A percentile compares a stretch with the other conserved stretches of the same genome.
Conservation (phyloP, 1,140 invertebrate genomes). For the Saxidomus purpurata region DNA sequence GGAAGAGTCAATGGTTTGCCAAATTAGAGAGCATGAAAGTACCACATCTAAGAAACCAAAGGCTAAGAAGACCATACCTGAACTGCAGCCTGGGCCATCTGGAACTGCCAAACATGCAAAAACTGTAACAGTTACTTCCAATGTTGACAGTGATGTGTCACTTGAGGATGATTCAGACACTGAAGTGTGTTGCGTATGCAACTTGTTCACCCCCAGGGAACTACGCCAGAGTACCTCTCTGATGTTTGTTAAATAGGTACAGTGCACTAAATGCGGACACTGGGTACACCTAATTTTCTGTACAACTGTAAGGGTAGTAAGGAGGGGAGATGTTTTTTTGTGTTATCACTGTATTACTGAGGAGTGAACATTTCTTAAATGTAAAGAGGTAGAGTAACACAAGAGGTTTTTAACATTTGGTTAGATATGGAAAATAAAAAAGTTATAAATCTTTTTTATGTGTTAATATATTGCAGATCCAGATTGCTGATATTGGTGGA, state of each 20-base stretch:
- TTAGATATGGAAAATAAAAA: neutral
- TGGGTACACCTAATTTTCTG: slow-evolving; percentile 14
- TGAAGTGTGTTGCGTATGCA: slow-evolving; percentile 38
- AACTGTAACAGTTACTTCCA: neutral
- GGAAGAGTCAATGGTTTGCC: neutral
- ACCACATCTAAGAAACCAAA: neutral
- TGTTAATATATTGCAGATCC: neutral
- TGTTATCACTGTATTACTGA: slow-evolving; percentile 16
- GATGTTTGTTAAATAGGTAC: slow-evolving; percentile 32
- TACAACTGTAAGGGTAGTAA: neutral
- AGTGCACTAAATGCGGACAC: slow-evolving; percentile 14
- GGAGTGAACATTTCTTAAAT: neutral
- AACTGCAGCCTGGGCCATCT: slow-evolving; percentile 22
- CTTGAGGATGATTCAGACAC: slow-evolving; percentile 27
- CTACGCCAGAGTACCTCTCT: slow-evolving; percentile 17
- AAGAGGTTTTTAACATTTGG: neutral
- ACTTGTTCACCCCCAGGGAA: slow-evolving; percentile 27
- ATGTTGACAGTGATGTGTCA: slow-evolving; percentile 11
- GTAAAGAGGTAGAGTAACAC: neutral
- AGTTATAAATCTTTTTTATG: neutral
- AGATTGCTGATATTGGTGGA: no score
- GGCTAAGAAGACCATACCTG: neutral
- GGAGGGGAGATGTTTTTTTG: slow-evolving; percentile 13
- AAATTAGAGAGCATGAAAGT: neutral
- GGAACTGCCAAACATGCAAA: neutral